Percentiles rank a stretch among this genome's conserved stretches.
Evolutionary conservation across 2,888 invertebrate genomes (phyloP).

Genomic region (Agonopterix heracliana): DNA sequence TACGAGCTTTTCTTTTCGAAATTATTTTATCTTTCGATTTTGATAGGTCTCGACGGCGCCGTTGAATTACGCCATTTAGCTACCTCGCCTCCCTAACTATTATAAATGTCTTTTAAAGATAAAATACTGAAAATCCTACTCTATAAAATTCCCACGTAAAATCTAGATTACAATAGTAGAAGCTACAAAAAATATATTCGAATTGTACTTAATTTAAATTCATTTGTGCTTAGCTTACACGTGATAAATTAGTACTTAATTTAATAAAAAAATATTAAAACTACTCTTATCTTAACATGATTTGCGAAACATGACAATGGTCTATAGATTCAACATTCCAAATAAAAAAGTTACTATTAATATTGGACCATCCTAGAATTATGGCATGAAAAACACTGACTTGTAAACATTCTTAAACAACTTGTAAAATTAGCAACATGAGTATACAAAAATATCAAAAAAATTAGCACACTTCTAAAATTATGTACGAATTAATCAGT

Average conservation of each 20-base stretch:
- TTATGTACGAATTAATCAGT: conserved; percentile 11
- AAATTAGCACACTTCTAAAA: conserved; percentile 5
- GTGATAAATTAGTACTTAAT: background rate
- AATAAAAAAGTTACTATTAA: background rate
- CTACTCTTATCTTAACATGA: background rate
- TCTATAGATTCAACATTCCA: background rate
- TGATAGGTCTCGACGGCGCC: no score
- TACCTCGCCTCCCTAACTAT: no score
- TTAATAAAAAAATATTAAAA: background rate
- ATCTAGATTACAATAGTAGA: no score
- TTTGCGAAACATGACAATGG: background rate
- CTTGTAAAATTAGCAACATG: conserved; percentile 8
- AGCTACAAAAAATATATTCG: background rate
- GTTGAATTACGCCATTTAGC: no score
- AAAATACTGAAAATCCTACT: no score
- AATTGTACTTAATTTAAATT: background rate
- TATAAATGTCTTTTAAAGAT: no score
- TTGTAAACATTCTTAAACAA: conserved; percentile 11
- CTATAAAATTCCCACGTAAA: no score
- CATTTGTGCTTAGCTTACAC: background rate
- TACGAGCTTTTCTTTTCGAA: no score
- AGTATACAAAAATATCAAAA: conserved; percentile 13
- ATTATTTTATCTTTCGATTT: no score
- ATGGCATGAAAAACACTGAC: background rate
- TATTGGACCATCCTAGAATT: conserved; percentile 1